Evolutionary conservation across 2,888 invertebrate species (phyloP), one percentile per base, ranked within the genome.

Genomic region (Cheilosia vernalis): DNA sequence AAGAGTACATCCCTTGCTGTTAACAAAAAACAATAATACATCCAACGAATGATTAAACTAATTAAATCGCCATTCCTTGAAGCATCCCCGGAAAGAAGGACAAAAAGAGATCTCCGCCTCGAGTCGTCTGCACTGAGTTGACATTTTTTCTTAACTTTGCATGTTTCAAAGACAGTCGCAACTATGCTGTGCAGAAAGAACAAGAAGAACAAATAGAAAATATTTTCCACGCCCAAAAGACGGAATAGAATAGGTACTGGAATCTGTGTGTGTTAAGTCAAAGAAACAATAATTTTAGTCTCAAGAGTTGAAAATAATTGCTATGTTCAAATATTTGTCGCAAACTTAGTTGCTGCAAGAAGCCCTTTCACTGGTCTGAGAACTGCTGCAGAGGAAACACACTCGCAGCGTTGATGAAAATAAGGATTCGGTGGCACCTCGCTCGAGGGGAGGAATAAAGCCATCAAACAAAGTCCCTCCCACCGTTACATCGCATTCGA

Each of bases 251-350:
- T n/a, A n/a, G n/a, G 5, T 6, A 44, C 17, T 13, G 21, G 15
- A 30, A 60, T 24, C 19, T 24, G 33, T 21, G 13, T 30, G 2
- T 10, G 44, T 33, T 7, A 27, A 27, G 53, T 55, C 56, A 51
- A 83, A 63, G 73, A 80, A 63, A 72, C 55, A 81, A 72, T 72
- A 81, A 72, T 72, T 81, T 81, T 72, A 77, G 61, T 72, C 72
- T 55, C 49, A 76, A 24, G 67, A 81, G 49, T 76, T 85, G 85
- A 61, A 76, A 81, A 81, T 76, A 80, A 80, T 84, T 84, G 80
- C 84, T 64, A 60, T 70, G 84, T 70, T 70, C 84, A 84, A 84
- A 84, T 84, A 84, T 84, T 84, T 84, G 80, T 80, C 74, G 27
- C 53, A 69, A 84, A 70, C 63, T 80, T 60, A 70, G 58, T 64